Percentiles rank a stretch among this genome's conserved stretches.
These are phyloP conservation scores for Chaetophractus vellerosus DNA, from an alignment of 2,797 vertebrate genomes.

Conservation along the genomic window DNA sequence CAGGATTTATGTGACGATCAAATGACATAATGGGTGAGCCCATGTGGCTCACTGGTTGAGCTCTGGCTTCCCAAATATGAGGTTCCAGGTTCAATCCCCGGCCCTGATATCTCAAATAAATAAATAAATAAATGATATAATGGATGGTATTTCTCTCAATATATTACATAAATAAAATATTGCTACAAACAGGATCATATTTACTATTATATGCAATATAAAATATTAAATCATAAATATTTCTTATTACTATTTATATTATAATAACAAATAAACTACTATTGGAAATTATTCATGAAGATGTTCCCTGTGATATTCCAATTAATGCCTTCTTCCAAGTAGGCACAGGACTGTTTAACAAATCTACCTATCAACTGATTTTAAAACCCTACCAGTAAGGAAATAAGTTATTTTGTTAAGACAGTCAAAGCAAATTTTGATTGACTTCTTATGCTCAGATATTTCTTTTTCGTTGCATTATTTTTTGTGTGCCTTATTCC, in stretches of 20 bases:
- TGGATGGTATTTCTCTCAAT: neutral
- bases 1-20: constrained; percentile 1
- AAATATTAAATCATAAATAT: neutral
- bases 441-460: neutral
- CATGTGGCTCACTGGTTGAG: too few species aligned
- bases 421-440: neutral
- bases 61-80: too few species aligned
- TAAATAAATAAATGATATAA: neutral
- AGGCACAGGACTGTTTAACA: neutral
- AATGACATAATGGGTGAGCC: neutral
- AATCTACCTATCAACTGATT: neutral
- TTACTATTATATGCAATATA: neutral
- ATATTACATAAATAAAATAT: constrained; percentile 45
- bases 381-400: neutral
- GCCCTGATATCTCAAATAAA: too few species aligned
- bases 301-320: neutral
- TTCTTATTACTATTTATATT: neutral
- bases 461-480: neutral
- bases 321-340: neutral
- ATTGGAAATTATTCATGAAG: neutral
- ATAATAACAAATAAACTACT: neutral
- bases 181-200: neutral
- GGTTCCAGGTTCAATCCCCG: too few species aligned
- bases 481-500: neutral
- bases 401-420: neutral